A percentile compares a stretch with the other conserved stretches of the same genome.
Evolutionary conservation across 2,113 vertebrate genomes (phyloP).

Genomic region (Cervus canadensis): DNA sequence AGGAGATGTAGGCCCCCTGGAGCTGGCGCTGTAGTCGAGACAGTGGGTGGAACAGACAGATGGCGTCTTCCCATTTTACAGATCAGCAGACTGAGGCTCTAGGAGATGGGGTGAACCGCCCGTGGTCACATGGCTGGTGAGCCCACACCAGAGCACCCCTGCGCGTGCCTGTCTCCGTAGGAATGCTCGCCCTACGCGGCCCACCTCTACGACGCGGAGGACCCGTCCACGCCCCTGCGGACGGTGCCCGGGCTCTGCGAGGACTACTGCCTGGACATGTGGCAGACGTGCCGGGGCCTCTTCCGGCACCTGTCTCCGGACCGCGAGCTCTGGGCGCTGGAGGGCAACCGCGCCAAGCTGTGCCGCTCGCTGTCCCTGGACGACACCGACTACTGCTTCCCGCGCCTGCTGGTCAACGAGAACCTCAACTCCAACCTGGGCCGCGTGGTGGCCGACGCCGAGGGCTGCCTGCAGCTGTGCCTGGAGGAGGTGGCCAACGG

Average conservation of each 20-base stretch:
- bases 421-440: constrained; percentile 89
- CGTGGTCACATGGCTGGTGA: rapidly evolving
- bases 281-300: constrained; percentile 84
- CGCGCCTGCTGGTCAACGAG: constrained; percentile 85
- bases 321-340: constrained; percentile 73
- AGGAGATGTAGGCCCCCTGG: rapidly evolving
- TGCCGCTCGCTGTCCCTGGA: constrained; percentile 87
- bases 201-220: constrained; percentile 94
- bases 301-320: constrained; percentile 84
- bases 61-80: neutral
- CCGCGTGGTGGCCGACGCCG: constrained; percentile 79
- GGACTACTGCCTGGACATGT: constrained; percentile 89
- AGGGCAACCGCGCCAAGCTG: constrained; percentile 79
- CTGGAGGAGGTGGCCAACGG: constrained; percentile 91
- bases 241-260: constrained; percentile 92
- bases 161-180: constrained; percentile 74
- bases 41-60: neutral
- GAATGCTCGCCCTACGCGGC: constrained; percentile 96
- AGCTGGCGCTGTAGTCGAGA: rapidly evolving
- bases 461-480: constrained; percentile 94
- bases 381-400: constrained; percentile 94
- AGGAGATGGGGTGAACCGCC: rapidly evolving
- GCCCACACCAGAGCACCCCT: neutral
- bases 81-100: neutral
- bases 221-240: constrained; percentile 87